Conservation (phyloP, 2,113 vertebrate genomes). For the Nasalis larvatus region DNA sequence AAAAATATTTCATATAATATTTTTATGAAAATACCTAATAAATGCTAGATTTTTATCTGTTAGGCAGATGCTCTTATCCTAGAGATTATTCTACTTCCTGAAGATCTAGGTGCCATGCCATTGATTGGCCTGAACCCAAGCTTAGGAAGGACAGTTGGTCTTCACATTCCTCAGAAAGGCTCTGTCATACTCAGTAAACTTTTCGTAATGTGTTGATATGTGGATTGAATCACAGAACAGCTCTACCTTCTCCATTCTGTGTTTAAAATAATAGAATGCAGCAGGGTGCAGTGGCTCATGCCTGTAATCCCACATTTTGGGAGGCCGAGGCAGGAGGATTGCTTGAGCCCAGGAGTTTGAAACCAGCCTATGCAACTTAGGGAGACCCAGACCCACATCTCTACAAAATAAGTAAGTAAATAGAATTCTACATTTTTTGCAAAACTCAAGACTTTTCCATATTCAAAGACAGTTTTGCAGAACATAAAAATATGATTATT, state of each 20-base stretch:
- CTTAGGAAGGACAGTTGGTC: background rate
- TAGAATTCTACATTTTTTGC: background rate
- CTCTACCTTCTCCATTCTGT: too few species aligned
- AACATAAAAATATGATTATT: background rate
- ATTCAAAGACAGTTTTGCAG: background rate
- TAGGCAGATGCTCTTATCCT: too few species aligned
- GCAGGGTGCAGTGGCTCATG: too few species aligned
- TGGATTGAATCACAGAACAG: too few species aligned
- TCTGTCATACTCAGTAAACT: background rate
- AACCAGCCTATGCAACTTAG: too few species aligned
- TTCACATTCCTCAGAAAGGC: background rate
- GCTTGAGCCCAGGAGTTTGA: too few species aligned
- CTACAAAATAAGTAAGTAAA: too few species aligned
- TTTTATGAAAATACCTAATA: background rate
- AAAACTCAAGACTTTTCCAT: background rate
- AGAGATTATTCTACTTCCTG: background rate
- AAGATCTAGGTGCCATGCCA: background rate
- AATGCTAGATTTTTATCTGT: background rate
- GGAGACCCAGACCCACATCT: too few species aligned
- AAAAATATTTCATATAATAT: background rate
- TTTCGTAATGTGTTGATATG: background rate
- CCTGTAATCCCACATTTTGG: too few species aligned
- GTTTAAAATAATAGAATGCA: background rate
- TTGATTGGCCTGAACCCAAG: background rate
- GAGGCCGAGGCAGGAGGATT: too few species aligned